Evolutionary conservation across 2,888 invertebrate genomes (phyloP).

Genomic region (Epistrophella euchroma): DNA sequence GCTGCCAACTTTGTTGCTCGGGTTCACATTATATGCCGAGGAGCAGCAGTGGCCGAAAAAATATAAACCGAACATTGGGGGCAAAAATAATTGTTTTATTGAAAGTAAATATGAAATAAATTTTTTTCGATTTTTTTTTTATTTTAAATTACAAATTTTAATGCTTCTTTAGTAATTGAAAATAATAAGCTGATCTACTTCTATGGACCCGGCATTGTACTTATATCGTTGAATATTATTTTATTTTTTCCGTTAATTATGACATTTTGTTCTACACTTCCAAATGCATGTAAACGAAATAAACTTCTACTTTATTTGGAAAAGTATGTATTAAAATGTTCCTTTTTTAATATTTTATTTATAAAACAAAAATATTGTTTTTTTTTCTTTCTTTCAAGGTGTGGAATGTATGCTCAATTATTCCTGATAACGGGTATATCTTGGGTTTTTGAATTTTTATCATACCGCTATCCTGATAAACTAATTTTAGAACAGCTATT

Average conservation of each 20-base stretch:
- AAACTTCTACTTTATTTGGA: no score
- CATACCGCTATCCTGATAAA: no score
- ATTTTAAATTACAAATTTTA: background rate
- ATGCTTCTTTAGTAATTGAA: background rate
- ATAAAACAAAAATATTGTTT: no score
- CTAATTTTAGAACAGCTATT: no score
- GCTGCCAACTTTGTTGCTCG: background rate
- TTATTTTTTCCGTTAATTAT: background rate
- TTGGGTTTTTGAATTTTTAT: no score
- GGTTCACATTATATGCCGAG: background rate
- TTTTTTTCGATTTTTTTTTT: background rate
- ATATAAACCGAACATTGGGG: background rate
- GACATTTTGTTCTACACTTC: background rate
- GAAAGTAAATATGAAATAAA: background rate
- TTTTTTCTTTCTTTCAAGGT: no score
- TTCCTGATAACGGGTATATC: no score
- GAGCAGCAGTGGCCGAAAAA: background rate
- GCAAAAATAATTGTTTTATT: background rate
- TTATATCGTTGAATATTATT: background rate
- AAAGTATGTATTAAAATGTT: no score
- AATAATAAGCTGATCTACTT: constrained; percentile 1
- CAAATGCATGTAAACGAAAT: no score
- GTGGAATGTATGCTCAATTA: no score
- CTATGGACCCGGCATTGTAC: background rate
- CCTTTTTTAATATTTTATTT: no score